phyloP scores from a whole-genome alignment of 1,140 invertebrate genomes.

The Bombus ignitus region DNA sequence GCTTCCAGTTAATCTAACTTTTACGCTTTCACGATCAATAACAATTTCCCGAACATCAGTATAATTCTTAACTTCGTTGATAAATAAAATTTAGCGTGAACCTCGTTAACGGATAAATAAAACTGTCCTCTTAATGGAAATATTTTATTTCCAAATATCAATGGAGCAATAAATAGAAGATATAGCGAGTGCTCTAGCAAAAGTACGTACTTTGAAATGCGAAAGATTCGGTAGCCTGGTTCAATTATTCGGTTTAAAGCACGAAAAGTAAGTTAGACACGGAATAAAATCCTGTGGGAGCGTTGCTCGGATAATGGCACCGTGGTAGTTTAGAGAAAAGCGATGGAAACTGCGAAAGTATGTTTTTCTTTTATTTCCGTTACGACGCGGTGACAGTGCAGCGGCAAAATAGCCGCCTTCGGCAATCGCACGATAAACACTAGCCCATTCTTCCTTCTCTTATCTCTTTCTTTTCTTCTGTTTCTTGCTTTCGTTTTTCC shows the following conservation, averaged over 20 bases:
- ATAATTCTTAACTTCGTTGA: neutral
- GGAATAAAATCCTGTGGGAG: constrained; percentile 42
- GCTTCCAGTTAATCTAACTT: neutral
- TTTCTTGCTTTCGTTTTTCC: neutral
- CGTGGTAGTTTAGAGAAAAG: constrained; percentile 47
- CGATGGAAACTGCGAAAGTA: constrained; percentile 54
- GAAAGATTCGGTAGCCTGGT: constrained; percentile 30
- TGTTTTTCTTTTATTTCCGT: constrained; percentile 68
- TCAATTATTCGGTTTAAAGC: constrained; percentile 50
- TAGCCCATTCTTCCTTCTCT: constrained; percentile 41
- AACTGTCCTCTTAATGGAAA: too few relatives aligned
- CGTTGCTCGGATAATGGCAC: constrained; percentile 59
- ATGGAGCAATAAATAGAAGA: too few relatives aligned
- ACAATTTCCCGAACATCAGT: neutral
- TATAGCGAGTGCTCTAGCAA: too few relatives aligned
- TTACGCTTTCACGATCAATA: too few relatives aligned
- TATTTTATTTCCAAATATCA: too few relatives aligned
- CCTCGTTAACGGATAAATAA: neutral
- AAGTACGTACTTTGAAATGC: neutral
- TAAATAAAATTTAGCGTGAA: too few relatives aligned
- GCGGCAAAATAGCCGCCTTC: constrained; percentile 68
- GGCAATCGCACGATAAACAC: constrained; percentile 71
- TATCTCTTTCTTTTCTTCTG: constrained; percentile 11
- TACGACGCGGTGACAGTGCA: constrained; percentile 59
- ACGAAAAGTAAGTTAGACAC: constrained; percentile 13